Evolutionary conservation across 2,113 vertebrate genomes (phyloP).

Genomic region (Peromyscus leucopus): DNA sequence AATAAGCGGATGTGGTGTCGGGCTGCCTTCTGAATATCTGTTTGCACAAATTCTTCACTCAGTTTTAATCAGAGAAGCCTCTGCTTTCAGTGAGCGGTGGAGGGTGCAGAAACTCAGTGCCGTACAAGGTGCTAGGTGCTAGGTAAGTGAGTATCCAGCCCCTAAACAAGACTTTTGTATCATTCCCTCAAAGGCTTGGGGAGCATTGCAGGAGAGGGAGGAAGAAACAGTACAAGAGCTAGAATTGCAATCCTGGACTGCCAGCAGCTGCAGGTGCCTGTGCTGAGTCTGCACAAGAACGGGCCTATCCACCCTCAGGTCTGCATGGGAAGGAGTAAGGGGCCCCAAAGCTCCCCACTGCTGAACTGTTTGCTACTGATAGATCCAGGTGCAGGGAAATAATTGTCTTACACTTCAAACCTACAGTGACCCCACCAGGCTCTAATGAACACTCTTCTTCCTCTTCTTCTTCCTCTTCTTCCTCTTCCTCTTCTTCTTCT

Average conservation of each 20-base stretch:
- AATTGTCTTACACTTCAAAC: no score
- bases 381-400: neutral
- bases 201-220: neutral
- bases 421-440: neutral
- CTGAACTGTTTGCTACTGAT: neutral
- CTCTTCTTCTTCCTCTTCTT: accelerated
- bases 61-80: neutral
- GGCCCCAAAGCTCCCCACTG: neutral
- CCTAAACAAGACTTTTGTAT: no score
- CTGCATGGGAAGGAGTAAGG: neutral
- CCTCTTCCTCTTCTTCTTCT: accelerated
- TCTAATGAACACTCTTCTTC: neutral
- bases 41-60: neutral
- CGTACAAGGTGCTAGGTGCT: neutral
- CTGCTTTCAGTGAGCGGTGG: neutral
- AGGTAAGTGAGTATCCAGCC: neutral
- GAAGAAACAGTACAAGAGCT: no score
- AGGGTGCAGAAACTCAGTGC: neutral
- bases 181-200: no score
- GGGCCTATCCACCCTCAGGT: no score
- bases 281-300: neutral
- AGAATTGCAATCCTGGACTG: neutral
- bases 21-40: neutral
- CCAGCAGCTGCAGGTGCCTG: neutral
- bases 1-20: neutral